Base-by-base conservation (phyloP, 1,140 invertebrate species). In the Drosophila subpulchrella region DNA sequence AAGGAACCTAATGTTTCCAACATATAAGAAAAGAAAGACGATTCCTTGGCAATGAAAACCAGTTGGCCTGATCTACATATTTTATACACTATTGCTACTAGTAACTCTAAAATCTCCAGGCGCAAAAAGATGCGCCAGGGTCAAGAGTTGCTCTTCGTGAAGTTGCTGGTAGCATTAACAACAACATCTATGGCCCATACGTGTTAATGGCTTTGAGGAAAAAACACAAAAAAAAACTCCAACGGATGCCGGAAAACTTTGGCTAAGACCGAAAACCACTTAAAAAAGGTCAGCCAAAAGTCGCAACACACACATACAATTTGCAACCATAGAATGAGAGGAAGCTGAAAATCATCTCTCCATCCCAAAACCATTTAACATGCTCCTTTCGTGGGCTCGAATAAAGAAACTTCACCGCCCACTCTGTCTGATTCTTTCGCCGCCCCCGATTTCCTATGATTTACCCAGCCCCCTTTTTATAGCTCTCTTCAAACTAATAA, bases 401-500 rank as follows among this genome's bases (percentile, higher is more conserved):
- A 34, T 56, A 32, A 68, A 32, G 51, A 38, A 53, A 32, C 63
- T 48, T 32, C 38, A 20, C 2, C 13, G 65, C 39, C 63, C 63
- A 70, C 48, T 48, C 38, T 17, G 2, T 51, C 44, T 70, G 50
- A 55, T 56, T 74, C 20, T 20, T 53, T 13, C 13, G n/a, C 38
- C 53, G 44, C 48, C 46, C 5, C 30, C n/a, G 17, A 60, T 63
- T 44, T 44, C 7, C 46, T 50, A 20, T 27, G 38, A 38, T 44
- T 39, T 47, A 10, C 27, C 13, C 20, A 15, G 2, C 27, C 8
- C 15, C 44, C 38, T 10, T 47, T 46, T 54, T 72, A 60, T 44
- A 41, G 47, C 47, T 60, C 72, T 59, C 60, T 75, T 48, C 59
- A 79, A 78, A 82, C 70, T 84, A 89, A 88, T 88, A 88, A 88